Evolutionary conservation across 2,113 vertebrate species (phyloP).

Genomic region (Balaenoptera acutorostrata): DNA sequence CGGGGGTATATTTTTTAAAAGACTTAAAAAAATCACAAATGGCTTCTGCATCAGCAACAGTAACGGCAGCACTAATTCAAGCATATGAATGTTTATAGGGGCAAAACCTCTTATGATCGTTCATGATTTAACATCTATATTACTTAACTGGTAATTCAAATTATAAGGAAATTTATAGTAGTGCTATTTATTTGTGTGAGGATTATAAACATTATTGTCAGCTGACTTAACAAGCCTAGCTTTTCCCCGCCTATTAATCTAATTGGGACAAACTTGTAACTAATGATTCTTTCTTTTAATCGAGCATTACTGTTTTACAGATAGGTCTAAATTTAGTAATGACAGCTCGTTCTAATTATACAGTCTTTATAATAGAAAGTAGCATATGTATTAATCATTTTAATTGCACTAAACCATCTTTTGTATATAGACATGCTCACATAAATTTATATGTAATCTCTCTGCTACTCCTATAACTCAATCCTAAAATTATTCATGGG

Average conservation of each 20-base stretch:
- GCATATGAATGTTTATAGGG: not conserved
- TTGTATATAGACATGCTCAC: not conserved
- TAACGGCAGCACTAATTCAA: not conserved
- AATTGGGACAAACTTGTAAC: not conserved
- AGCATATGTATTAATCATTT: not conserved
- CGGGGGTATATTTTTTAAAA: not conserved
- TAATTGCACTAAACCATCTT: not conserved
- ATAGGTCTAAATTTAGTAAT: not conserved
- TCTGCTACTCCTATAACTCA: not conserved
- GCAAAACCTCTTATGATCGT: not conserved
- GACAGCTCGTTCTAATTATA: not conserved
- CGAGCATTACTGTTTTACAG: not conserved
- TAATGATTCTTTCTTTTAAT: not conserved
- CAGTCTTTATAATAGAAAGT: not conserved
- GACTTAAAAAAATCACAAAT: not conserved
- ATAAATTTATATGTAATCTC: not conserved
- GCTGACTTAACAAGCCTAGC: not conserved
- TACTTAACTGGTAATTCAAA: not conserved
- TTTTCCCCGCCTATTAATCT: not conserved
- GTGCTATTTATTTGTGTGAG: not conserved
- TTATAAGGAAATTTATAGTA: not conserved
- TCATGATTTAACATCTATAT: not conserved
- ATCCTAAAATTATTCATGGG: not conserved
- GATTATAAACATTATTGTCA: not conserved
- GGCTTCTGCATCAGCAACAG: not conserved